Base-by-base conservation (phyloP, 92 coral and sea anemone genomes). In the Desmophyllum pertusum region DNA sequence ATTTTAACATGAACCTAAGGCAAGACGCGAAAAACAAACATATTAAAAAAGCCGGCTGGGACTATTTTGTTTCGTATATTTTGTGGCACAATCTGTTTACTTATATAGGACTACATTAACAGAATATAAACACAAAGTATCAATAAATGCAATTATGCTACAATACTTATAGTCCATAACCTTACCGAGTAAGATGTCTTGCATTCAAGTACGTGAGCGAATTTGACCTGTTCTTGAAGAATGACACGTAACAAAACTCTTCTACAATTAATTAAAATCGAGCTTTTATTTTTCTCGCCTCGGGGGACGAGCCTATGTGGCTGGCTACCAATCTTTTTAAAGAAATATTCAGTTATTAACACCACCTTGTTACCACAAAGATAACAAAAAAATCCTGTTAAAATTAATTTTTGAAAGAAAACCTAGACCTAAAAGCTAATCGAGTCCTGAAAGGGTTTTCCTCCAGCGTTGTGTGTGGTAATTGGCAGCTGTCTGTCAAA, bases 401-500 rank as follows among this genome's bases (percentile, higher is more conserved):
- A 75, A 30, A 53, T 17, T 53, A 10, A 42, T 46, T 71, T 55
- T 23, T 21, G 23, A 18, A 39, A 27, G 31, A 10, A 36, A 52
- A 37, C 43, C 25, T n/a, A 19, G 35, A 8, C 35, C 27, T 23
- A 52, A 52, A 75, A 75, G 65, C 80, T 75, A 51, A 75, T 75
- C 80, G n/a, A 51, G 31, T 19, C 10, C n/a, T 48, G 33, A n/a
- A 74, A 50, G 6, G 35, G 37, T 27, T 36, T 30, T 31, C 5
- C 79, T 13, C 64, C 63, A 18, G 43, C 6, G 39, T 27, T 17
- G 43, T 18, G 8, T 21, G 70, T 23, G 69, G 39, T 39, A 61
- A 57, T 25, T 59, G 81, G 25, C 81, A 61, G 6, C 69, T 25
- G 81, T 61, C 81, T 40, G 51, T 57, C 38, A 59, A 40, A 6